These are phyloP conservation scores for Jaculus jaculus DNA, from an alignment of 2,113 vertebrate species.

Conservation along the genomic window DNA sequence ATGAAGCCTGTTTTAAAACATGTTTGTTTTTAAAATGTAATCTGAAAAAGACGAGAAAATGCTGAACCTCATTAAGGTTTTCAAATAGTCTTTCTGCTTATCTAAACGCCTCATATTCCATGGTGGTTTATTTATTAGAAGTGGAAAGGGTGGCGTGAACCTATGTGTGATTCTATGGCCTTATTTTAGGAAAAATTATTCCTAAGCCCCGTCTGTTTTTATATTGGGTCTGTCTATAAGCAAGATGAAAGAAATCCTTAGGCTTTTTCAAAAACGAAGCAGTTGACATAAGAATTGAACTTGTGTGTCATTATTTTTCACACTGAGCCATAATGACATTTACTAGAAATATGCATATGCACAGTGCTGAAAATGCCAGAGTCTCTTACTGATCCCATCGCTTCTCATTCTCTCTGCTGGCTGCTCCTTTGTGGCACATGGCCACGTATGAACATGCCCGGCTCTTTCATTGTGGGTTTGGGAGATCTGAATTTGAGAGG, in stretches of 20 bases:
- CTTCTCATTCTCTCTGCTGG: no score
- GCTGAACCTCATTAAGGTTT: background rate
- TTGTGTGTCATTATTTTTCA: background rate
- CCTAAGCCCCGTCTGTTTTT: slow-evolving; percentile 9
- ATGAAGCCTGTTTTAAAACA: slow-evolving; percentile 50
- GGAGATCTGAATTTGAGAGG: no score
- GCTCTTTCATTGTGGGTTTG: no score
- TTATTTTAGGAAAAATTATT: slow-evolving; percentile 35
- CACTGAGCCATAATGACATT: background rate
- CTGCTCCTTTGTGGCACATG: no score
- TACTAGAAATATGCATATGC: background rate
- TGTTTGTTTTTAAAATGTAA: slow-evolving; percentile 46
- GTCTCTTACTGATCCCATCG: no score
- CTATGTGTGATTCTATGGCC: background rate
- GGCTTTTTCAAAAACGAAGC: slow-evolving; percentile 19
- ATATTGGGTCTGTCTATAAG: slow-evolving; percentile 8
- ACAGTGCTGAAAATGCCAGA: background rate
- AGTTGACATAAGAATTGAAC: slow-evolving; percentile 12
- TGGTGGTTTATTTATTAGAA: slow-evolving; percentile 17
- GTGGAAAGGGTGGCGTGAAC: background rate
- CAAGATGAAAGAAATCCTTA: slow-evolving; percentile 41
- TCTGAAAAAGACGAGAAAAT: slow-evolving; percentile 26
- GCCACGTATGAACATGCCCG: no score
- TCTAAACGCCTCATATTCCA: background rate
- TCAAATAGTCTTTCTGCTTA: slow-evolving; percentile 34